Evolutionary conservation across 2,113 vertebrate species (phyloP).

Genomic region (Nannospalax galili): DNA sequence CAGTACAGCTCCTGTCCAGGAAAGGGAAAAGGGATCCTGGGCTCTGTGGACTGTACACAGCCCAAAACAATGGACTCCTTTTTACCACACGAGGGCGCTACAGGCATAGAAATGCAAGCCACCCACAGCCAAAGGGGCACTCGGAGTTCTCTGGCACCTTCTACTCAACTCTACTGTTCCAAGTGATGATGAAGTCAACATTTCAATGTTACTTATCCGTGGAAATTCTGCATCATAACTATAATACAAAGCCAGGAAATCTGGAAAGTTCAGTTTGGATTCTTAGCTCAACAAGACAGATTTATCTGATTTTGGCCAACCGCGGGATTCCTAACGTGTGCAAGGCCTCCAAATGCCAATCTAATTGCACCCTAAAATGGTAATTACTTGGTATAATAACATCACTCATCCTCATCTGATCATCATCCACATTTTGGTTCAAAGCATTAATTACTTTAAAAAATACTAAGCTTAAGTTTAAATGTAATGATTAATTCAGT

Average conservation of each 20-base stretch:
- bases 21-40: neutral
- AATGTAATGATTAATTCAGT: neutral
- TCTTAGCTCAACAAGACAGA: neutral
- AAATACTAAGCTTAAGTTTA: neutral
- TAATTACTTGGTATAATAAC: neutral
- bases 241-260: neutral
- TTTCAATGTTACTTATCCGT: neutral
- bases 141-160: no score
- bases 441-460: neutral
- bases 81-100: slow-evolving; percentile 27
- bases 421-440: neutral
- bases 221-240: neutral
- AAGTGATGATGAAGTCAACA: neutral
- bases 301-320: neutral
- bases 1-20: neutral
- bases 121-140: accelerated
- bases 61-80: no score
- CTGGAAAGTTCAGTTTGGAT: neutral
- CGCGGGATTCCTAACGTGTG: neutral
- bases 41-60: no score
- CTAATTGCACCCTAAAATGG: neutral
- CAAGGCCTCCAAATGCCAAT: neutral
- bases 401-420: neutral
- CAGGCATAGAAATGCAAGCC: neutral
- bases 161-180: neutral